A percentile compares a stretch with the other conserved stretches of the same genome.
Evolutionary conservation across 2,797 vertebrate genomes (phyloP).

Genomic region (Chaetodon trifasciatus): DNA sequence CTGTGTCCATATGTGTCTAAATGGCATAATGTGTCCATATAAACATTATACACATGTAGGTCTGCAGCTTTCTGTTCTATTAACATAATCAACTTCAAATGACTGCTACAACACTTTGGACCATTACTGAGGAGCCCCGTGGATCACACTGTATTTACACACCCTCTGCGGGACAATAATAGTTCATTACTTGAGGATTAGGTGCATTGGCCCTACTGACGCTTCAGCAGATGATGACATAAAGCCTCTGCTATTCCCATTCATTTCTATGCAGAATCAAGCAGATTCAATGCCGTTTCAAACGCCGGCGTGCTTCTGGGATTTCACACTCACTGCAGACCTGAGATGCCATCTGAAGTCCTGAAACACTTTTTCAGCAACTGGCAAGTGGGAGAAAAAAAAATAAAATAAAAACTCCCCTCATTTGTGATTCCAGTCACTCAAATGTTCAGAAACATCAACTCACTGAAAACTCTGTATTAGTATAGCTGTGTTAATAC

Average conservation of each 20-base stretch:
- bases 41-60: conserved; percentile 24
- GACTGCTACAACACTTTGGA: conserved; percentile 37
- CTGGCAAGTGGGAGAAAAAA: not conserved
- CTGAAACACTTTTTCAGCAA: conserved; percentile 21
- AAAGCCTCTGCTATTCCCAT: conserved; percentile 12
- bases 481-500: conserved; percentile 4
- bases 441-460: conserved; percentile 8
- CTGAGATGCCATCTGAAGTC: conserved; percentile 29
- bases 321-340: conserved; percentile 38
- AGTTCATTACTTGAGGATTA: conserved; percentile 42
- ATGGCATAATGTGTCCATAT: conserved; percentile 24
- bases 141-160: conserved; percentile 56
- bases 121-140: conserved; percentile 41
- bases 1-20: conserved; percentile 27
- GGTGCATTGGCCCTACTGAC: conserved; percentile 15
- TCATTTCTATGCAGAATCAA: conserved; percentile 28
- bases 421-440: conserved; percentile 15
- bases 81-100: conserved; percentile 34
- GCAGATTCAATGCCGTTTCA: conserved; percentile 31
- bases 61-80: conserved; percentile 24
- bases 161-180: conserved; percentile 25
- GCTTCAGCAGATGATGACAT: conserved; percentile 19
- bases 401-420: conserved; percentile 23
- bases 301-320: conserved; percentile 17
- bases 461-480: conserved; percentile 2